These are phyloP conservation scores for Halcyon malimbica DNA, from an alignment of 2,113 vertebrate species.

Conservation along the genomic window DNA sequence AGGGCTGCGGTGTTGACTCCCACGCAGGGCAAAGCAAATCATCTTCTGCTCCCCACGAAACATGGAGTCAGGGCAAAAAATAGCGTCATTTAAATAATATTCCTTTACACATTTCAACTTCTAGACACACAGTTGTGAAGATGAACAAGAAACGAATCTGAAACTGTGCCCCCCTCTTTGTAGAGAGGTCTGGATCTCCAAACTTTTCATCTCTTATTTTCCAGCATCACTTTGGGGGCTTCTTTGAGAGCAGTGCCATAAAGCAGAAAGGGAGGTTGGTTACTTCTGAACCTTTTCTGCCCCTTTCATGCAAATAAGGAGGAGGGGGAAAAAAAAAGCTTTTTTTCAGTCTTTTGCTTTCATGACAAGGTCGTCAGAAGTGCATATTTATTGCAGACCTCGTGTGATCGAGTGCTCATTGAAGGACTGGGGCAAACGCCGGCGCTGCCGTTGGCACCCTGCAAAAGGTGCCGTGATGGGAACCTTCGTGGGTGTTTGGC, in stretches of 20 bases:
- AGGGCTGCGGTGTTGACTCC: background rate
- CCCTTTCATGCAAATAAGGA: background rate
- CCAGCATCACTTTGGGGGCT: background rate
- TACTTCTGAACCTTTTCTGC: background rate
- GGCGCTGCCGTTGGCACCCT: background rate
- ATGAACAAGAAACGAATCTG: background rate
- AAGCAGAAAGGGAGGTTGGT: background rate
- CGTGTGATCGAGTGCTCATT: background rate
- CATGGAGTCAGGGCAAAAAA: background rate
- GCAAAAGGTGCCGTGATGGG: background rate
- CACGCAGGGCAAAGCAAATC: background rate
- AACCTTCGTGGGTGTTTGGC: background rate
- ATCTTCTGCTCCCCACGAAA: background rate
- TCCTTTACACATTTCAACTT: background rate
- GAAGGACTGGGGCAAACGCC: background rate
- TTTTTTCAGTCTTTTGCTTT: background rate
- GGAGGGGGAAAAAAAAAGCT: background rate
- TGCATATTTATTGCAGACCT: background rate
- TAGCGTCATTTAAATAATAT: background rate
- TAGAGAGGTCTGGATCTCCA: background rate
- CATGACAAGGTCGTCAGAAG: background rate
- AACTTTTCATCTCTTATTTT: background rate
- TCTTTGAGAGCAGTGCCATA: background rate
- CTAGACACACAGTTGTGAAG: background rate
- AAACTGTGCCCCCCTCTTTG: fast-evolving